A percentile compares a stretch with the other conserved stretches of the same genome.
Conservation (phyloP, 2,797 vertebrate species). For the Triplophysa yarkandensis region DNA sequence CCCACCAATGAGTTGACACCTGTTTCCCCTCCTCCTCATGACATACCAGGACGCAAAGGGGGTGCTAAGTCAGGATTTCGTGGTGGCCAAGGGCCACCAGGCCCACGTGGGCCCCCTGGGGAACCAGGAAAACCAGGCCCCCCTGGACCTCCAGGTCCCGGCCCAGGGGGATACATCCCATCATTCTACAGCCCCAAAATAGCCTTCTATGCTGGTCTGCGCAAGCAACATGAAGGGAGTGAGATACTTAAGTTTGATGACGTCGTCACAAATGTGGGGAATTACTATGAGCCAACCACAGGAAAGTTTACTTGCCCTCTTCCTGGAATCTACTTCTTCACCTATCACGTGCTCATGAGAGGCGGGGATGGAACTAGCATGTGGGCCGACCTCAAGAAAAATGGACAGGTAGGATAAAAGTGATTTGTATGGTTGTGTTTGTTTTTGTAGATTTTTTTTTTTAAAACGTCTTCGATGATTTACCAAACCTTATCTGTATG, state of each 20-base stretch:
- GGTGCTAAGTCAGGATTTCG: conserved; percentile 80
- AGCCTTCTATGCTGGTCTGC: conserved; percentile 85
- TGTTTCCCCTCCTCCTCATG: conserved; percentile 77
- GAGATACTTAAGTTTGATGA: conserved; percentile 87
- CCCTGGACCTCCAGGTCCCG: conserved; percentile 78
- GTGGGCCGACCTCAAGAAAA: conserved; percentile 88
- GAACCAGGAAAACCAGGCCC: conserved; percentile 81
- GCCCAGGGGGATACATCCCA: conserved; percentile 79
- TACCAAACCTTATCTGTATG: too few relatives aligned
- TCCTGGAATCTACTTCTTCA: conserved; percentile 85
- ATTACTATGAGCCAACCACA: conserved; percentile 86
- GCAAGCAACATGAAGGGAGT: conserved; percentile 84
- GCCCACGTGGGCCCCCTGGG: conserved; percentile 77
- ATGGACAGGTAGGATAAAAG: conserved; percentile 79
- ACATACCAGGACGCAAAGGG: conserved; percentile 81
- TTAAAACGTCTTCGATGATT: too few relatives aligned
- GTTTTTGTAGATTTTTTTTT: neutral
- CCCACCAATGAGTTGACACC: conserved; percentile 68
- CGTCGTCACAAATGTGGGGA: conserved; percentile 88
- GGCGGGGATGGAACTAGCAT: conserved; percentile 85
- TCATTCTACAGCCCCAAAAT: conserved; percentile 85
- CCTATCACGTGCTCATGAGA: conserved; percentile 85
- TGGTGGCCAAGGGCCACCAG: conserved; percentile 81
- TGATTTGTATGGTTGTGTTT: neutral
- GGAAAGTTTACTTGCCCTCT: conserved; percentile 89